These are phyloP conservation scores for Rhinella marina DNA, from an alignment of 2,797 vertebrate species.

Conservation along the genomic window DNA sequence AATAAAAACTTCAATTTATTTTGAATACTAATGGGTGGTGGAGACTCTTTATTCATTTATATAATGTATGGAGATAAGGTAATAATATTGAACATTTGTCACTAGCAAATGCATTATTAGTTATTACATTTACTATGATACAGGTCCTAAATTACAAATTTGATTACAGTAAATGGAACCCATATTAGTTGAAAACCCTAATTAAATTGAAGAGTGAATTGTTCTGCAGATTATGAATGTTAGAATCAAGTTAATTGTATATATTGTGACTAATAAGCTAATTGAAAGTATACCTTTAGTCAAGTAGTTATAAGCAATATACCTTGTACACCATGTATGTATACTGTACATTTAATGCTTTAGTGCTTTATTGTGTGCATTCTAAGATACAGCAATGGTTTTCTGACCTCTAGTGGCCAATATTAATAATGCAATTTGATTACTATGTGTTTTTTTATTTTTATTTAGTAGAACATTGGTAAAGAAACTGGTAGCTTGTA, in stretches of 20 bases:
- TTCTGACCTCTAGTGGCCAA: conserved; percentile 40
- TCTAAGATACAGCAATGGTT: not conserved
- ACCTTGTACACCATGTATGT: not conserved
- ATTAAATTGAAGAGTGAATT: not conserved
- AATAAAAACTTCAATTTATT: too few relatives aligned
- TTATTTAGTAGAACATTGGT: not conserved
- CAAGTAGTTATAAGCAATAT: not conserved
- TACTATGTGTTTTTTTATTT: not conserved
- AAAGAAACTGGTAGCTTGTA: not conserved
- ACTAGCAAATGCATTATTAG: too few relatives aligned
- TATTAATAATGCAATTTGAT: not conserved
- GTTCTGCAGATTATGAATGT: not conserved
- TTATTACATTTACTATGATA: too few relatives aligned
- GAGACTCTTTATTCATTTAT: too few relatives aligned
- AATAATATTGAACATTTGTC: too few relatives aligned
- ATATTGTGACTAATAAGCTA: too few relatives aligned
- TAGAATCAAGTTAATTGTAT: not conserved
- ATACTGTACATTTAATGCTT: not conserved
- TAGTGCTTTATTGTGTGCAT: not conserved
- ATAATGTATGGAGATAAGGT: too few relatives aligned
- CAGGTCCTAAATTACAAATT: too few relatives aligned
- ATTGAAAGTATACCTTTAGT: not conserved
- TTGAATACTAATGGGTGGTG: too few relatives aligned
- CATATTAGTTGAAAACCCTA: too few relatives aligned
- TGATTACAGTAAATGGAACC: too few relatives aligned